Evolutionary conservation across 1,140 invertebrate species (phyloP).

Genomic region (Trichogramma pretiosum): DNA sequence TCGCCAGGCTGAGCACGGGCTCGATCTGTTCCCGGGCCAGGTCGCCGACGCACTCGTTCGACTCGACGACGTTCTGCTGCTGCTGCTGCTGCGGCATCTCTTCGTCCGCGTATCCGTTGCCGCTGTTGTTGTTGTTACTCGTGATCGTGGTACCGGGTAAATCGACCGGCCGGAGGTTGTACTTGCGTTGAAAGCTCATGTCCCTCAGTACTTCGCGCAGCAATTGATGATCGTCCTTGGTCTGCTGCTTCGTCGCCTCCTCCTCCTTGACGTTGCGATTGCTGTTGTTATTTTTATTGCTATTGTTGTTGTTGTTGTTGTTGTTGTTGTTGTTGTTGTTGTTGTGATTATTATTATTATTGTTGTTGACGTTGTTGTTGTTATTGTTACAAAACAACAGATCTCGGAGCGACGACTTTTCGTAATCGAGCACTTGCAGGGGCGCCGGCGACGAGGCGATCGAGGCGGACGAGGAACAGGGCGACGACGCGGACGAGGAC

Average conservation of each 20-base stretch:
- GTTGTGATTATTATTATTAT: background rate
- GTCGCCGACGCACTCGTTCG: constrained; percentile 47
- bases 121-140: constrained; percentile 49
- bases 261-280: constrained; percentile 29
- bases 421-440: constrained; percentile 19
- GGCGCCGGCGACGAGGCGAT: constrained; percentile 22
- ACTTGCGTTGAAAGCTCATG: constrained; percentile 72
- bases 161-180: constrained; percentile 68
- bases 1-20: constrained; percentile 72
- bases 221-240: constrained; percentile 58
- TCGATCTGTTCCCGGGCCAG: constrained; percentile 68
- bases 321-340: constrained; percentile 8
- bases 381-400: constrained; percentile 28
- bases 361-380: constrained; percentile 6
- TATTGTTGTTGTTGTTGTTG: constrained; percentile 5
- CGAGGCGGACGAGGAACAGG: constrained; percentile 22
- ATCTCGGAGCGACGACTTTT: constrained; percentile 32
- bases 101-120: constrained; percentile 49
- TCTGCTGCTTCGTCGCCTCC: constrained; percentile 25
- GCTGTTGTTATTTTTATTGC: constrained; percentile 15
- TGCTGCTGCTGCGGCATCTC: no score
- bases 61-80: no score
- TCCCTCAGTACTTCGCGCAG: constrained; percentile 73
- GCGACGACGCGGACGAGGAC: constrained; percentile 2
- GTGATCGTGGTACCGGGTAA: no score